phyloP scores from a whole-genome alignment of 2,113 vertebrate genomes.

The Macrotis lagotis region DNA sequence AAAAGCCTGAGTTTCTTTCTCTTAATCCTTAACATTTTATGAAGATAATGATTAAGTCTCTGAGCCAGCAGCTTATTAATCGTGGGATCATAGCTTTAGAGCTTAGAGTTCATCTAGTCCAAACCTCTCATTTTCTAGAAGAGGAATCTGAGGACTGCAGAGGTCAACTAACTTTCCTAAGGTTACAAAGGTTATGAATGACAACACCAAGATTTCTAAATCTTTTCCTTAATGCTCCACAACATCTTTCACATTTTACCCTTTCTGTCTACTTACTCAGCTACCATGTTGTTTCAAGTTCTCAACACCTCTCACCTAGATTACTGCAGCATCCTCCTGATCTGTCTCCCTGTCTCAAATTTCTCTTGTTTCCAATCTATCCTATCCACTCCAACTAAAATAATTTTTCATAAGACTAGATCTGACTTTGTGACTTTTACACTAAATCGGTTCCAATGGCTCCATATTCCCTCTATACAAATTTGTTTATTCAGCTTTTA shows the following conservation, averaged over 20 bases:
- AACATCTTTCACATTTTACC: neutral
- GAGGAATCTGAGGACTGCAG: neutral
- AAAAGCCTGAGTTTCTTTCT: constrained; percentile 2
- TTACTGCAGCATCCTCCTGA: neutral
- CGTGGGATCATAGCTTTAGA: neutral
- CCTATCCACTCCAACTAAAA: neutral
- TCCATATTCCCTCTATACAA: neutral
- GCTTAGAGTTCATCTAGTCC: neutral
- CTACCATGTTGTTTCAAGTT: neutral
- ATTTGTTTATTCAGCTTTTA: neutral
- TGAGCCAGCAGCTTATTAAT: neutral
- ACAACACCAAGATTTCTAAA: neutral
- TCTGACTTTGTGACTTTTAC: neutral
- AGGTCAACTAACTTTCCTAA: neutral
- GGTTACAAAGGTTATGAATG: neutral
- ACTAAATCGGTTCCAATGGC: neutral
- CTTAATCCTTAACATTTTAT: constrained; percentile 31
- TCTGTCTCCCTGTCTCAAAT: neutral
- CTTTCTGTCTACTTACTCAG: neutral
- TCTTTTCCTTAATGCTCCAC: neutral
- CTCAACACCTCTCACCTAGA: neutral
- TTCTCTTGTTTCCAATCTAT: neutral
- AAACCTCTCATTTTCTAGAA: neutral
- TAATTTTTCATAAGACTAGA: neutral
- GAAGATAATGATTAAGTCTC: neutral